These are phyloP conservation scores for Agonopterix arenella DNA, from an alignment of 2,888 invertebrate species.

Conservation along the genomic window DNA sequence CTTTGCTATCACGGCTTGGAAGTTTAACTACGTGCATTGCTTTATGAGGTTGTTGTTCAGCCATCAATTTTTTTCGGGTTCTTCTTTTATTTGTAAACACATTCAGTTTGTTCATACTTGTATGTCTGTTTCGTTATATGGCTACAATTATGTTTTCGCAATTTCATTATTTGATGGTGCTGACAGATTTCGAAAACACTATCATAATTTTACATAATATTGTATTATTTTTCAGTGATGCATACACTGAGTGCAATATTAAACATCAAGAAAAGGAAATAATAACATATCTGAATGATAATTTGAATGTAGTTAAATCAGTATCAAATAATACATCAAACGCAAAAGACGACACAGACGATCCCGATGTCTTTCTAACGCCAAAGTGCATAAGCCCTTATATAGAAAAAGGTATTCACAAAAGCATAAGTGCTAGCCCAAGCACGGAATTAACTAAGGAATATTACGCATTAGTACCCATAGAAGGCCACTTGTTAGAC, in stretches of 20 bases:
- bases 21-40: no score
- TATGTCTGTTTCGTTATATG: no score
- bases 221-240: slow-evolving; percentile 52
- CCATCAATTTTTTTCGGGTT: no score
- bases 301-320: slow-evolving; percentile 30
- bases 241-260: slow-evolving; percentile 68
- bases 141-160: no score
- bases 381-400: slow-evolving; percentile 62
- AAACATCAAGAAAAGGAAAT: slow-evolving; percentile 67
- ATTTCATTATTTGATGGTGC: no score
- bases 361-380: slow-evolving; percentile 61
- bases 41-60: no score
- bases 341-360: slow-evolving; percentile 44
- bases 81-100: no score
- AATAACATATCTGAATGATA: slow-evolving; percentile 52
- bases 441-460: slow-evolving; percentile 59
- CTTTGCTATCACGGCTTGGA: no score
- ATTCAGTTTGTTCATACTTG: no score
- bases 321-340: slow-evolving; percentile 21
- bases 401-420: slow-evolving; percentile 35
- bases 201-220: no score
- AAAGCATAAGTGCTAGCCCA: slow-evolving; percentile 49
- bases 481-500: slow-evolving; percentile 57
- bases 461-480: slow-evolving; percentile 57
- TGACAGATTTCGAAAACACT: no score